These are phyloP conservation scores for Oncorhynchus clarkii DNA, from an alignment of 2,113 vertebrate genomes.

Conservation along the genomic window DNA sequence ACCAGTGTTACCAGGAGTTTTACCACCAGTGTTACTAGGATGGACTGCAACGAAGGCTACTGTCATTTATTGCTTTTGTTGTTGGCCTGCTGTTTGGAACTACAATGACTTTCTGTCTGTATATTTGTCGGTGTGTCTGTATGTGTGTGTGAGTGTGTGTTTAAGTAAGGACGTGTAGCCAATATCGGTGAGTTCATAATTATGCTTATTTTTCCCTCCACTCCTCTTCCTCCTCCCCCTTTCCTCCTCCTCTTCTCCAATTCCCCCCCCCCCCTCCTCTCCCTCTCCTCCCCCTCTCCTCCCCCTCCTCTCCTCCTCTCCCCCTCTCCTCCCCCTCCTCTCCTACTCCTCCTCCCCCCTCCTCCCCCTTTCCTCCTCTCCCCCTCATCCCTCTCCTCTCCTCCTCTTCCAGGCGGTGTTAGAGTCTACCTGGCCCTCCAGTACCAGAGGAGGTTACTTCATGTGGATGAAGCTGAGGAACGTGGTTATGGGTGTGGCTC, in stretches of 20 bases:
- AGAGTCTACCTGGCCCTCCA: conserved; percentile 97
- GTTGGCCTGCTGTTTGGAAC: too few species aligned
- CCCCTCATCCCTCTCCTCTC: background rate
- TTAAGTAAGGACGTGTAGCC: too few species aligned
- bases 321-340: background rate
- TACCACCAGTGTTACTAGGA: too few species aligned
- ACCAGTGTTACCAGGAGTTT: too few species aligned
- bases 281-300: too few species aligned
- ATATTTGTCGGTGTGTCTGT: background rate
- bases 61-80: too few species aligned
- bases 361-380: too few species aligned
- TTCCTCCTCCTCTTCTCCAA: too few species aligned
- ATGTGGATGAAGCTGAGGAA: conserved; percentile 98
- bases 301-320: background rate
- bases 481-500: conserved; percentile 88
- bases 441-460: conserved; percentile 93
- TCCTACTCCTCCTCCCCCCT: background rate
- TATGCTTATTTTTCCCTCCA: background rate
- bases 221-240: too few species aligned
- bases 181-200: background rate
- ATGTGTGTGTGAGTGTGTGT: background rate
- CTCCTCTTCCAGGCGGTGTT: conserved; percentile 83
- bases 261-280: too few species aligned
- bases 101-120: background rate
- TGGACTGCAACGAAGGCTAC: too few species aligned